Evolutionary conservation across 2,888 invertebrate species (phyloP).

Genomic region (Proisotoma minuta): DNA sequence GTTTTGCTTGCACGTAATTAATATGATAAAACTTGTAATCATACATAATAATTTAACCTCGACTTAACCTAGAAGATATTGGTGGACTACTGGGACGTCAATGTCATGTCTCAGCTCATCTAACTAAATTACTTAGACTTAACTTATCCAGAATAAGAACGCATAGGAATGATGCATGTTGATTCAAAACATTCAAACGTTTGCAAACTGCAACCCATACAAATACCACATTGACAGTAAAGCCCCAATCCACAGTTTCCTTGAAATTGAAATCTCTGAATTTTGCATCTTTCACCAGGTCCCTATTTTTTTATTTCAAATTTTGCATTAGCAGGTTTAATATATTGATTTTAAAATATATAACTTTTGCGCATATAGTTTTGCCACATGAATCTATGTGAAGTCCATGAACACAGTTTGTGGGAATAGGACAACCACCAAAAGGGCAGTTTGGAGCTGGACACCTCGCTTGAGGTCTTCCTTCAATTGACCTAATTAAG

Average conservation of each 20-base stretch:
- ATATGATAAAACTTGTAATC: too few relatives aligned
- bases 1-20: too few relatives aligned
- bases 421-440: background rate
- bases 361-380: background rate
- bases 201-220: slow-evolving; percentile 22
- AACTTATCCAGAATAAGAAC: slow-evolving; percentile 1
- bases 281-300: slow-evolving; percentile 23
- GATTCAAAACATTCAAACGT: slow-evolving; percentile 21
- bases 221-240: slow-evolving; percentile 18
- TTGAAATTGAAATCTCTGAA: slow-evolving; percentile 12
- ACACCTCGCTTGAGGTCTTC: background rate
- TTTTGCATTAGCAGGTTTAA: background rate
- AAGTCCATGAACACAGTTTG: background rate
- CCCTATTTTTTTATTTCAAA: slow-evolving; percentile 8
- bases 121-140: background rate
- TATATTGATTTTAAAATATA: background rate
- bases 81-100: too few relatives aligned
- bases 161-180: slow-evolving; percentile 25
- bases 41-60: too few relatives aligned
- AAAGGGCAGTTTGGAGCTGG: background rate
- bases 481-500: background rate
- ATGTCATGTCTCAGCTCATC: too few relatives aligned
- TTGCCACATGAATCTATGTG: background rate
- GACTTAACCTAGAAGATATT: too few relatives aligned
- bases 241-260: slow-evolving; percentile 23